These are phyloP conservation scores for Pteronotus mesoamericanus DNA, from an alignment of 2,797 vertebrate genomes.

Conservation along the genomic window DNA sequence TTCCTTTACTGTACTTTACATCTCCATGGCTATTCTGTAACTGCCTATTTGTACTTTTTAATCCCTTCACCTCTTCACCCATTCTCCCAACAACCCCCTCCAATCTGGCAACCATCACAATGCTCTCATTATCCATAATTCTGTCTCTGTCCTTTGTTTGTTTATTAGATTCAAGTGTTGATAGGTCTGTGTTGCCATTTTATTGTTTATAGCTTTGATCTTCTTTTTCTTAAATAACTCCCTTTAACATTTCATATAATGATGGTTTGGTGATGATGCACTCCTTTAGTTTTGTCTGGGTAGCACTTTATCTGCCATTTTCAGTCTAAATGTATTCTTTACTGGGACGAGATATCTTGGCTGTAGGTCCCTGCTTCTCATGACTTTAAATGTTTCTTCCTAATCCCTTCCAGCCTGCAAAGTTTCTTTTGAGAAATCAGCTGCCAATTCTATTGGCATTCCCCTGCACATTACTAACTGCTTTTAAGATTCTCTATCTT, in stretches of 20 bases:
- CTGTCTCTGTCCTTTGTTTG: not conserved
- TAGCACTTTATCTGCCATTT: not conserved
- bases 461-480: no score
- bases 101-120: not conserved
- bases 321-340: not conserved
- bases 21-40: not conserved
- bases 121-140: not conserved
- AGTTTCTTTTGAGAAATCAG: no score
- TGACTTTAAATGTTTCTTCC: no score
- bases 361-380: not conserved
- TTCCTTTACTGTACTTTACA: not conserved
- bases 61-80: not conserved
- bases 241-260: not conserved
- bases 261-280: not conserved
- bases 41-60: not conserved
- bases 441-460: no score
- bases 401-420: no score
- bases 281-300: not conserved
- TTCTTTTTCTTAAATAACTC: not conserved
- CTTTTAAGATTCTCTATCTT: no score
- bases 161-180: not conserved
- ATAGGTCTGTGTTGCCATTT: not conserved
- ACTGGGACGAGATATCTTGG: not conserved
- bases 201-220: not conserved
- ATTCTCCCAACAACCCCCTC: not conserved